phyloP scores from a whole-genome alignment of 2,888 invertebrate genomes.

The Koerneria pararmatus region DNA sequence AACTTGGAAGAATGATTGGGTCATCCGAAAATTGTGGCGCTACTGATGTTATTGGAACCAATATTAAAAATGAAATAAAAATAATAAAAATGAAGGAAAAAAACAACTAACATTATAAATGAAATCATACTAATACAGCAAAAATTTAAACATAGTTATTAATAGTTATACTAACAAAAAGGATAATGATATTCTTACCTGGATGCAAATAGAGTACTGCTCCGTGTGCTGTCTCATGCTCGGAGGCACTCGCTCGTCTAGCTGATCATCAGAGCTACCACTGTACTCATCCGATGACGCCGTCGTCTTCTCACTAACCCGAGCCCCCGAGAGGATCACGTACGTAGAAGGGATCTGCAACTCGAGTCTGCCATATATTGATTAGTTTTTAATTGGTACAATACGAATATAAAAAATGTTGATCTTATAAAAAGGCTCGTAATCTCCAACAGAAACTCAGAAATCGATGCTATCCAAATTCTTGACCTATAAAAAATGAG shows the following conservation, averaged over 20 bases:
- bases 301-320: conserved; percentile 76
- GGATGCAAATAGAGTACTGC: conserved; percentile 22
- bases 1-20: no score
- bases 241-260: conserved; percentile 26
- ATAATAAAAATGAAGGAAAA: neutral
- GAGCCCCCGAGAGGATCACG: conserved; percentile 88
- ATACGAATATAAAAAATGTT: neutral
- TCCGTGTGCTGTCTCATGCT: conserved; percentile 32
- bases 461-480: no score
- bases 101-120: no score
- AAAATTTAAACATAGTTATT: conserved; percentile 15
- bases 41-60: no score
- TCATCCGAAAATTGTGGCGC: no score
- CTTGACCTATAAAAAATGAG: no score
- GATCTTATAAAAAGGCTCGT: neutral
- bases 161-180: no score
- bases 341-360: conserved; percentile 84
- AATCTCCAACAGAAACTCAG: no score
- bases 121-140: no score
- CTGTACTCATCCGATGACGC: conserved; percentile 44
- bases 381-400: neutral
- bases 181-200: conserved; percentile 12
- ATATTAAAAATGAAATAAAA: no score
- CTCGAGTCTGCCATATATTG: neutral
- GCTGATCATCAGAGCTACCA: conserved; percentile 44